Conservation (phyloP, 2,113 vertebrate genomes). For the Bos javanicus region DNA sequence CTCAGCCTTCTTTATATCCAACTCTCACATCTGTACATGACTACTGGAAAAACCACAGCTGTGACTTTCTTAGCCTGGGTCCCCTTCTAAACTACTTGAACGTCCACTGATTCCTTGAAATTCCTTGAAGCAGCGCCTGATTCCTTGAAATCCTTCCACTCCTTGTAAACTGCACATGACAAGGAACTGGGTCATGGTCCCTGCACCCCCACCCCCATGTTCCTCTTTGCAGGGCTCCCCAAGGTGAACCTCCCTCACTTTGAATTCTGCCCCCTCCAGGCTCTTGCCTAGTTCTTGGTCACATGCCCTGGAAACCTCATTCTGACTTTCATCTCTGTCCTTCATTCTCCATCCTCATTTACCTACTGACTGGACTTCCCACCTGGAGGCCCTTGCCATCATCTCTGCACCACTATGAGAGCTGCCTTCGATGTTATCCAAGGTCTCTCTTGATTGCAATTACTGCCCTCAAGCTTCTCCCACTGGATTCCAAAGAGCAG, state of each 20-base stretch:
- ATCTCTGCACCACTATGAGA: fast-evolving
- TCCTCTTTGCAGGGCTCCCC: not conserved
- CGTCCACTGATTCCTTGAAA: not conserved
- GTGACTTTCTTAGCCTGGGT: not conserved
- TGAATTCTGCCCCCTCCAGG: not conserved
- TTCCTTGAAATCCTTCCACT: not conserved
- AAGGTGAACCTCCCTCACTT: not conserved
- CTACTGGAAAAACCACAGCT: not conserved
- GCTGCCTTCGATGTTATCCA: not conserved
- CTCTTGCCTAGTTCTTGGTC: not conserved
- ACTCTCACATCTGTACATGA: not conserved
- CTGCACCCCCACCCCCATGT: fast-evolving
- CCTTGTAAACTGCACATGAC: fast-evolving
- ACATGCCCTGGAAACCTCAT: not conserved
- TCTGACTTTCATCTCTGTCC: not conserved
- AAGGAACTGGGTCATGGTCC: not conserved
- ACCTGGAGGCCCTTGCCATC: fast-evolving
- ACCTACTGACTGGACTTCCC: not conserved
- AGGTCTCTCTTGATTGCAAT: not conserved
- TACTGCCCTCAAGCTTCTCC: not conserved
- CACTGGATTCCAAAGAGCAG: not conserved
- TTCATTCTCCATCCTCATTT: fast-evolving
- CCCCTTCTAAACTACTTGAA: not conserved
- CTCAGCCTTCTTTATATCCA: not conserved
- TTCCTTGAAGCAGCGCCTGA: not conserved